Evolutionary conservation across 2,113 vertebrate genomes (phyloP).

Genomic region (Sinocyclocheilus grahami): DNA sequence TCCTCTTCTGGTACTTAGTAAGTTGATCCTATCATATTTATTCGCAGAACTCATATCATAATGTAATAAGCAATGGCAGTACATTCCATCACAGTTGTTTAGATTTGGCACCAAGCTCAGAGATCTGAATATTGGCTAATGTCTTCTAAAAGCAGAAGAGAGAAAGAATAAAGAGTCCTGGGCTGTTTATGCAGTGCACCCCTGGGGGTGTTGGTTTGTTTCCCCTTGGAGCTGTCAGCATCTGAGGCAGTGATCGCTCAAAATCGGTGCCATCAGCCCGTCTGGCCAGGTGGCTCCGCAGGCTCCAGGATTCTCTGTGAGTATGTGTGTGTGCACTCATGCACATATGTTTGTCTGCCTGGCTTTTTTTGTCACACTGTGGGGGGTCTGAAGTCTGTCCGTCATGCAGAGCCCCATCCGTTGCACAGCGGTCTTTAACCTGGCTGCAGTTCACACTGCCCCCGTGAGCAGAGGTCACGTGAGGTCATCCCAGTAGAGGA

Average conservation of each 20-base stretch:
- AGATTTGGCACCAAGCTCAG: background rate
- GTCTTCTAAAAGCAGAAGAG: background rate
- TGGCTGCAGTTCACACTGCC: background rate
- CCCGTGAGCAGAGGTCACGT: constrained; percentile 14
- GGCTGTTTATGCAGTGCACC: background rate
- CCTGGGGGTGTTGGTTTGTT: constrained; percentile 18
- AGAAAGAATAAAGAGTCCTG: background rate
- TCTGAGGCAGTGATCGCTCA: constrained; percentile 15
- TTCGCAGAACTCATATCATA: background rate
- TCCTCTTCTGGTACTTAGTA: background rate
- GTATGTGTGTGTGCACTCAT: constrained; percentile 1
- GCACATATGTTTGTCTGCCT: constrained; percentile 22
- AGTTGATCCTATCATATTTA: background rate
- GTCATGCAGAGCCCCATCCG: background rate
- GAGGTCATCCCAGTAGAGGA: constrained; percentile 16
- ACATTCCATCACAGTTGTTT: constrained; percentile 12
- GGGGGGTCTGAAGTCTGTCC: constrained; percentile 23
- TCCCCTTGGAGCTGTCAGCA: constrained; percentile 16
- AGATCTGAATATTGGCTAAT: background rate
- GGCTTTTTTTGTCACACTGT: constrained; percentile 9
- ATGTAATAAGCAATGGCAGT: background rate
- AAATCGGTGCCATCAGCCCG: constrained; percentile 2
- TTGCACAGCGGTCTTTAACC: constrained; percentile 25
- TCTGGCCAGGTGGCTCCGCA: constrained; percentile 28
- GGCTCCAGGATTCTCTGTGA: background rate